phyloP scores from a whole-genome alignment of 1,140 invertebrate species.

The Drosophila ercepeae region DNA sequence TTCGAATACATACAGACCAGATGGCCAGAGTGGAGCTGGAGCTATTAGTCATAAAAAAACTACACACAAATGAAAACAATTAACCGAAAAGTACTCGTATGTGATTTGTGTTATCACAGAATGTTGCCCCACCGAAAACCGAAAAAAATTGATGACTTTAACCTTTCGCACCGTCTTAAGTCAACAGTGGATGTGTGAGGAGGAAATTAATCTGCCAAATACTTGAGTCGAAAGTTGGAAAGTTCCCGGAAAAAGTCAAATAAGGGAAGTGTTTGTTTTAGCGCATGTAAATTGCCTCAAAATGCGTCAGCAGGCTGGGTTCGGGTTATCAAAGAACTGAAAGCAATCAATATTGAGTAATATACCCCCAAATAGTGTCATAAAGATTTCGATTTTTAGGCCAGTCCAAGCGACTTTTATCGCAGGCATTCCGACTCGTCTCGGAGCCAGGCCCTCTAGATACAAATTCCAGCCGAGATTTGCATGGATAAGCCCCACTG shows the following conservation, averaged over 20 bases:
- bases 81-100: slow-evolving; percentile 10
- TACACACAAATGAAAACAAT: neutral
- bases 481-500: slow-evolving; percentile 18
- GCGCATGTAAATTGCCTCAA: neutral
- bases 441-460: too few species aligned
- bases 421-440: neutral
- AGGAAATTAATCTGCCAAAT: slow-evolving; percentile 8
- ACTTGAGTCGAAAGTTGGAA: neutral
- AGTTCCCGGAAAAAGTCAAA: neutral
- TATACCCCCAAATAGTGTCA: slow-evolving; percentile 24
- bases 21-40: slow-evolving; percentile 1
- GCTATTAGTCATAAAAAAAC: slow-evolving; percentile 58
- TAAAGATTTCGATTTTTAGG: slow-evolving; percentile 17
- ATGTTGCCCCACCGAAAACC: neutral
- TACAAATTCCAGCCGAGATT: too few species aligned
- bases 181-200: too few species aligned
- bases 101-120: slow-evolving; percentile 33
- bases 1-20: neutral
- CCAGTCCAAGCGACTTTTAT: slow-evolving; percentile 4
- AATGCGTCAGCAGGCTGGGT: slow-evolving; percentile 26
- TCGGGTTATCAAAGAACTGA: too few species aligned
- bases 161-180: slow-evolving; percentile 6
- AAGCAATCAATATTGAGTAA: slow-evolving; percentile 18
- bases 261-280: slow-evolving; percentile 7
- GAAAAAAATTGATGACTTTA: slow-evolving; percentile 33